A percentile compares a stretch with the other conserved stretches of the same genome.
These are phyloP conservation scores for Callosobruchus maculatus DNA, from an alignment of 2,888 invertebrate genomes.

Conservation along the genomic window DNA sequence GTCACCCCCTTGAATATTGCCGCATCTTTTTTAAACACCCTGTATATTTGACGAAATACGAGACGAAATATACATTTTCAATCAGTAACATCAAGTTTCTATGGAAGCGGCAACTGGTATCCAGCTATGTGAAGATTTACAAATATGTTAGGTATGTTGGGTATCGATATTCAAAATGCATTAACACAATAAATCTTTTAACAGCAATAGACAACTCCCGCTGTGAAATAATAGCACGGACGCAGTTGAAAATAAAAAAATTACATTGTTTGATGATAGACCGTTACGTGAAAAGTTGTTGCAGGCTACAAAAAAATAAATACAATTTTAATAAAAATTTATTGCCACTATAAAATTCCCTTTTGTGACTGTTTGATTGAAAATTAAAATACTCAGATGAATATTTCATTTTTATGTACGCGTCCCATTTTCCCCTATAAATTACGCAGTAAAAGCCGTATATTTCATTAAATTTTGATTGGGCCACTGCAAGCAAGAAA, in stretches of 20 bases:
- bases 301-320: neutral
- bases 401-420: neutral
- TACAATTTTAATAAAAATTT: neutral
- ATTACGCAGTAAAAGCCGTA: neutral
- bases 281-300: neutral
- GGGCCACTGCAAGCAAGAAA: neutral
- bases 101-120: no score
- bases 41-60: no score
- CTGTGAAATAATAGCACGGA: neutral
- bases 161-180: no score
- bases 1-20: no score
- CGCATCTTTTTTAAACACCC: no score
- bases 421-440: neutral
- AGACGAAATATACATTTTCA: no score
- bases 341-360: neutral
- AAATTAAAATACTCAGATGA: neutral
- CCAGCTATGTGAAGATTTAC: no score
- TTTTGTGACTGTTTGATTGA: neutral
- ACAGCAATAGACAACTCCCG: neutral
- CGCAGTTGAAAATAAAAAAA: neutral
- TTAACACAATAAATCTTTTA: neutral
- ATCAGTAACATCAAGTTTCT: no score
- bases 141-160: no score
- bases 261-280: neutral
- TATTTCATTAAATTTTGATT: neutral